Evolutionary conservation across 2,797 vertebrate species (phyloP).

Genomic region (Myotis myotis): DNA sequence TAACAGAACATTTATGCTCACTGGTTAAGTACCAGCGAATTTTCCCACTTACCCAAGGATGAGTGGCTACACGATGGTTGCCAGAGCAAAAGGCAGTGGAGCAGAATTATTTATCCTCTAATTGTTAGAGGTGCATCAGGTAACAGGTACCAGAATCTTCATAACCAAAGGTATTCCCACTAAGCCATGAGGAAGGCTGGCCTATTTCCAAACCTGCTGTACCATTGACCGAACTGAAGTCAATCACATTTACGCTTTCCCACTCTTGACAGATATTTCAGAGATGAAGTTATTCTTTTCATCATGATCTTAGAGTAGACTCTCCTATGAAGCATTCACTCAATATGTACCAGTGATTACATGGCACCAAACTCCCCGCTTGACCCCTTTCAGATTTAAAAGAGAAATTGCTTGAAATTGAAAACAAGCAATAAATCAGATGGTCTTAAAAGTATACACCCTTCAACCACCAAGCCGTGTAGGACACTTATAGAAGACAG

Average conservation of each 20-base stretch:
- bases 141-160: not conserved
- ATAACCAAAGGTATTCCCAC: not conserved
- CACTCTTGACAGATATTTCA: not conserved
- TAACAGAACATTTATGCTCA: not conserved
- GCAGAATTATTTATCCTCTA: not conserved
- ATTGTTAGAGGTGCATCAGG: not conserved
- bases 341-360: not conserved
- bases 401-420: not conserved
- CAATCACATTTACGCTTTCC: not conserved
- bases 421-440: not conserved
- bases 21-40: not conserved
- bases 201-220: not conserved
- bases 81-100: not conserved
- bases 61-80: not conserved
- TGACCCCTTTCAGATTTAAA: not conserved
- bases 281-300: not conserved
- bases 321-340: not conserved
- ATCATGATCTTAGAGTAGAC: not conserved
- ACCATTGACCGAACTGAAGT: not conserved
- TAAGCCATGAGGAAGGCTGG: not conserved
- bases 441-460: not conserved
- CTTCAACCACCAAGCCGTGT: not conserved
- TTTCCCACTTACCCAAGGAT: not conserved
- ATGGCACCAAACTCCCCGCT: not conserved
- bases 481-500: not conserved